Base-by-base conservation (phyloP, 2,113 vertebrate species). In the Octodon degus region DNA sequence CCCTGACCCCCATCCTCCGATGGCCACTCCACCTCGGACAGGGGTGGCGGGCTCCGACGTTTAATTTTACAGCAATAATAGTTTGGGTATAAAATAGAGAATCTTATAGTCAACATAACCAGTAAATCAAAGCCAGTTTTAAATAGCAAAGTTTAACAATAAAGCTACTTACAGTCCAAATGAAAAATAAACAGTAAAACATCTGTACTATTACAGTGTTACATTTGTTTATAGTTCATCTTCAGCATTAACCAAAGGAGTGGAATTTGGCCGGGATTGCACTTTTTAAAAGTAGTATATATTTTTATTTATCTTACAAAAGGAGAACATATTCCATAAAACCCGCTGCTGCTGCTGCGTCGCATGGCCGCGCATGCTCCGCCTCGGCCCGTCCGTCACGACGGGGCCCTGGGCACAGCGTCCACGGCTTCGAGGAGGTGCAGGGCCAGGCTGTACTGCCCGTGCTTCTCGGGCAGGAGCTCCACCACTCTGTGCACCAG, bases 381-480 rank as follows among this genome's bases (percentile, higher is more conserved):
- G 0, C 79, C 10, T 3, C 0, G 67, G 81, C 0, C 0, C 13
- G 0, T 58, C 0, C 0, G 40, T 98, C 98, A 98, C 1, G 60
- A 95, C 0, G 97, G 30, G 55, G 95, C 91, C 6, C 67, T 16
- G 9, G 98, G 95, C 47, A 99, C 98, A 84, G 98, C 99, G 72
- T 99, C 99, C 10, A 99, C 99, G 0, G 99, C 99, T 93, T 99
- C 99, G 1, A 99, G 98, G 5, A 99, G 99, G 98, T 99, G 99
- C 93, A 99, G 98, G 87, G 99, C 99, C 79, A 99, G 97, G 95
- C 97, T 98, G 81, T 99, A 99, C 97, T 99, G 99, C 76, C 99
- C 99, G 0, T 99, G 99, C 55, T 99, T 99, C 97, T 99, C 99
- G 0, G 99, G 99, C 25, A 99, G 98, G 74, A 99, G 99, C 98